Evolutionary conservation across 1,140 invertebrate species (phyloP).

Genomic region (Drosophila micromelanica): DNA sequence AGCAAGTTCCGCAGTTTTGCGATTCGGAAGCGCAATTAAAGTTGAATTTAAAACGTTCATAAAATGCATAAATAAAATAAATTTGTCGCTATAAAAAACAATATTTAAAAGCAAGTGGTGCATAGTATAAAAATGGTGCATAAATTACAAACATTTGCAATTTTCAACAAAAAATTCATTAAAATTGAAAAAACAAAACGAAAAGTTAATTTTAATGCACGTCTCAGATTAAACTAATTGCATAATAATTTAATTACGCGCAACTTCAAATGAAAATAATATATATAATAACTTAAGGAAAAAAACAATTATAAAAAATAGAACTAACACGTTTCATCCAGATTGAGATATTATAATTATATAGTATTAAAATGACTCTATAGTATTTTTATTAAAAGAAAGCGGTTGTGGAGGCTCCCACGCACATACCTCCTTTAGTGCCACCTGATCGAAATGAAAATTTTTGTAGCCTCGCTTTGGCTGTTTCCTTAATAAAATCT

Average conservation of each 20-base stretch:
- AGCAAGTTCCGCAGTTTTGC: slow-evolving; percentile 36
- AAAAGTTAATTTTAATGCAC: slow-evolving; percentile 18
- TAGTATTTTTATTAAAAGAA: neutral
- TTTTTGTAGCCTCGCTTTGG: slow-evolving; percentile 43
- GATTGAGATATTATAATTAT: slow-evolving; percentile 5
- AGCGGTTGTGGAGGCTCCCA: slow-evolving; percentile 1
- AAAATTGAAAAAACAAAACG: slow-evolving; percentile 17
- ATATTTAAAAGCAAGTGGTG: slow-evolving; percentile 7
- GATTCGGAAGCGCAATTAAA: slow-evolving; percentile 53
- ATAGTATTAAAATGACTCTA: slow-evolving; percentile 19
- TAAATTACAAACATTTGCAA: slow-evolving; percentile 39
- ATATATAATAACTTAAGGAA: neutral
- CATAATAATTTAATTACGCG: slow-evolving; percentile 45
- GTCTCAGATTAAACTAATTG: slow-evolving; percentile 29
- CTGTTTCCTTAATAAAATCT: slow-evolving; percentile 62
- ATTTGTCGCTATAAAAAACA: slow-evolving; percentile 17
- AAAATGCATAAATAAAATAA: slow-evolving; percentile 45
- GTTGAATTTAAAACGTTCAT: slow-evolving; percentile 27
- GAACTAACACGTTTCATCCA: slow-evolving; percentile 21
- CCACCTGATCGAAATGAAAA: slow-evolving; percentile 11
- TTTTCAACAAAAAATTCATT: slow-evolving; percentile 12
- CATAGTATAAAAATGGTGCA: slow-evolving; percentile 22
- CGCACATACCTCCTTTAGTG: slow-evolving; percentile 26
- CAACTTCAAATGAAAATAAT: slow-evolving; percentile 1
- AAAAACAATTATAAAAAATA: slow-evolving; percentile 1